Evolutionary conservation across 2,888 invertebrate species (phyloP), one percentile per base, ranked within the genome.

Genomic region (Drosophila austrosaltans): DNA sequence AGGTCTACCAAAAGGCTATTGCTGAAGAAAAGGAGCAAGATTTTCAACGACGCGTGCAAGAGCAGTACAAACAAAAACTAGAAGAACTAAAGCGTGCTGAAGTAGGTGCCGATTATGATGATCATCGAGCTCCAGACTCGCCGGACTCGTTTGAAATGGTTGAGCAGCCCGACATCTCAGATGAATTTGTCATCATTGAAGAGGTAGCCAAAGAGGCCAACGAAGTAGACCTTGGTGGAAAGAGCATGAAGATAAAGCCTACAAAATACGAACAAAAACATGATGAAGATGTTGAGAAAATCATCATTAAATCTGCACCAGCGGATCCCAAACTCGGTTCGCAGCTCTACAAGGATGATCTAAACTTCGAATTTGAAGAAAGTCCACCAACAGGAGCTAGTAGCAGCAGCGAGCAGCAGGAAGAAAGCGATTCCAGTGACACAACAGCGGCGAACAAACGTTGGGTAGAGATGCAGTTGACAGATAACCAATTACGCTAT

Each of bases 381-480:
- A 94, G 94, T 82, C 94, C 94, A 7, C 94, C 94, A 16, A 91
- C 91, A 0, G 89, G 81, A 10, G 91, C 89, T 2, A 91, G 91
- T 63, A 87, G 90, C 42, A 87, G 84, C 48, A 84, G 88, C 44
- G 87, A 90, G 3, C 90, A 81, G 39, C 91, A 90, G 48, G 93
- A 93, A 42, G 93, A 93, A 72, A 93, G 92, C 92, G 94, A 93
- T 92, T 94, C 94, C 39, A 95, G 96, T 91, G 96, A 93, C 92
- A 93, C 93, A 92, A 94, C 94, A 40, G 96, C 96, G 89, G 96
- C 96, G 2, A 96, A 96, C 66, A 96, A 96, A 83, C 95, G 96
- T 69, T 97, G 97, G 97, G 95, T 97, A 63, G 97, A 97, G 92
- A 97, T 97, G 95, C 97, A 97, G 80, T 95, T 96, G 80, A 93